Evolutionary conservation across 2,113 vertebrate species (phyloP), one percentile per base, ranked within the genome.

Genomic region (Indri indri): DNA sequence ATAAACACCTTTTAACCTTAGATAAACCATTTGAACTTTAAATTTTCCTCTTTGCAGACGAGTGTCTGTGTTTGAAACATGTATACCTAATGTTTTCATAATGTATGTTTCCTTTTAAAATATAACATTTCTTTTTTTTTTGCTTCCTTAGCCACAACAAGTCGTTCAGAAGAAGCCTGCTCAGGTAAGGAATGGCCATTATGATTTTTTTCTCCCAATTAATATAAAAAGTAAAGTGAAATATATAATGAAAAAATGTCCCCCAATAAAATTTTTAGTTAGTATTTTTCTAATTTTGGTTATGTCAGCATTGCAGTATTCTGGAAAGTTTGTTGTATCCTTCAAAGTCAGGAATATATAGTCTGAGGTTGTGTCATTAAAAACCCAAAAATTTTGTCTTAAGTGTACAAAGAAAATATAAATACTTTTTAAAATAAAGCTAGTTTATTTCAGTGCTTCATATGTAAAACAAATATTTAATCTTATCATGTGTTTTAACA

Each of bases 151-250:
- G 99, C 99, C 99, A 97, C 99, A 99, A 95, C 99, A 99, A 99
- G 99, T 99, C 79, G 98, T 99, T 98, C 99, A 99, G 98, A 99
- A 99, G 99, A 99, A 99, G 98, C 99, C 99, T 98, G 99, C 99
- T 99, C 99, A 99, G 99, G 99, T 99, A 99, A 98, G 99, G 96
- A 79, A 96, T 90, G 9, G 7, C 52, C 61, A 30, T 54, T 63
- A 50, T 37, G 7, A 74, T 76, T 82, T 59, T 89, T 73, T 65
- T 22, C 83, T 93, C 52, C 42, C 7, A 54, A 76, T 76, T 77
- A 87, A n/a, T 57, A 40, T 70, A 73, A 87, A 85, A 85, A 96
- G 42, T 88, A 54, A 84, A 73, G 22, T 79, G 18, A 80, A 74
- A 90, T 70, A n/a, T 23, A 12, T 73, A 54, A 11, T 32, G 37